A percentile compares a stretch with the other conserved stretches of the same genome.
phyloP scores from a whole-genome alignment of 2,888 invertebrate genomes.

The Tenthredo livida region DNA sequence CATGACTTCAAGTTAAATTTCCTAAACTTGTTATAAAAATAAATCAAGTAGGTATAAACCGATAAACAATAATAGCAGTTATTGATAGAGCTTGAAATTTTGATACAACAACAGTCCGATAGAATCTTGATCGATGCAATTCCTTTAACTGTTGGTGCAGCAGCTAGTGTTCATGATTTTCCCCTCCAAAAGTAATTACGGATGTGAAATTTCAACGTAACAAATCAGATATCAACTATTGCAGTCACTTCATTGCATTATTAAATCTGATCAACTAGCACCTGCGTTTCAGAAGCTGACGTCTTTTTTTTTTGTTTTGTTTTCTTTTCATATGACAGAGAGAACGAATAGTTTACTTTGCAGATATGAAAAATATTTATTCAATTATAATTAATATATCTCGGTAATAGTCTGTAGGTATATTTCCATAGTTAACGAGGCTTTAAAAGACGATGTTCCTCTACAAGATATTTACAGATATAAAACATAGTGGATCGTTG shows the following conservation, averaged over 20 bases:
- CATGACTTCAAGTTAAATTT: background rate
- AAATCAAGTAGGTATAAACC: background rate
- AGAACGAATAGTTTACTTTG: slow-evolving; percentile 44
- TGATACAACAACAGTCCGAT: background rate
- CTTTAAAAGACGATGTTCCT: slow-evolving; percentile 49
- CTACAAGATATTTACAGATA: slow-evolving; percentile 31
- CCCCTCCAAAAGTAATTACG: background rate
- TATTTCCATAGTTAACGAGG: slow-evolving; percentile 47
- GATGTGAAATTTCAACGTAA: background rate
- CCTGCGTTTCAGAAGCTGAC: slow-evolving; percentile 14
- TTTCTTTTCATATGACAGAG: slow-evolving; percentile 17
- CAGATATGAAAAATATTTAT: slow-evolving; percentile 53
- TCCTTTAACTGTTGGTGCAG: background rate
- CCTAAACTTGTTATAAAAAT: background rate
- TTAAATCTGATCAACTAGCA: slow-evolving; percentile 35
- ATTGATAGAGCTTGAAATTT: background rate
- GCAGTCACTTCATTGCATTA: slow-evolving; percentile 18
- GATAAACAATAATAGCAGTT: background rate
- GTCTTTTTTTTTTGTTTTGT: background rate
- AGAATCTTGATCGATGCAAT: background rate
- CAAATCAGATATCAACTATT: slow-evolving; percentile 15
- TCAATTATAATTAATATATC: slow-evolving; percentile 52
- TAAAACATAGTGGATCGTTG: slow-evolving; percentile 11
- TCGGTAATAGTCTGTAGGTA: slow-evolving; percentile 48
- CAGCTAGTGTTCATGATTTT: background rate